Base-by-base conservation (phyloP, 2,888 invertebrate species). In the Syritta pipiens region DNA sequence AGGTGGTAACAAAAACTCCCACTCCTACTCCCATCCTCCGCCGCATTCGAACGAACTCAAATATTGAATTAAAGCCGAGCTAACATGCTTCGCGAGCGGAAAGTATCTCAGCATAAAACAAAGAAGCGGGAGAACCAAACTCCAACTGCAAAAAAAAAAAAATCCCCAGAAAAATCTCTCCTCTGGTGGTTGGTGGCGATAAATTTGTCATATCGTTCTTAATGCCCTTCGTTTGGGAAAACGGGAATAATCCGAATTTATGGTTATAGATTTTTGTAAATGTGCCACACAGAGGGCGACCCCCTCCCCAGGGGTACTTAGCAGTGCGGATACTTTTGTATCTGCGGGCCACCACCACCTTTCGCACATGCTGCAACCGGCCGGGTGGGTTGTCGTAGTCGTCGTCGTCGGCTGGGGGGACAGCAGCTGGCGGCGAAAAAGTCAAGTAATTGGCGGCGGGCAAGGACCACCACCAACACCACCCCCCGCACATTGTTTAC, bases 191-290 rank as follows among this genome's bases (percentile, higher is more conserved):
- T 63, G 82, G 82, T 82, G 81, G 83, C 84, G 84, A 85, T 85
- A 85, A 85, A 85, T 85, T 84, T 85, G 85, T 85, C 85, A 85
- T 84, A 83, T 85, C 84, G 84, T 83, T 84, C 84, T 84, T 84
- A 84, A 83, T 84, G 83, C 84, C 83, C 83, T 84, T 71, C 83
- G 83, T 74, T 79, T 79, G 74, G 74, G 67, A 67, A 79, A 79
- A 79, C 74, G 62, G 81, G 82, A 83, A 82, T 83, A 83, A 83
- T 83, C 83, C 83, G 83, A 83, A 83, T 83, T 83, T 83, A 83
- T 83, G 83, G 82, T 83, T 83, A 83, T 83, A 83, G 83, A 83
- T 83, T 83, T 83, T 82, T 83, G 82, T 74, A 74, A 79, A 79
- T 79, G 79, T 79, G 79, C 79, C 79, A 57, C 62, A 74, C 79